These are phyloP conservation scores for Polia nebulosa DNA, from an alignment of 2,888 invertebrate genomes.

Conservation along the genomic window DNA sequence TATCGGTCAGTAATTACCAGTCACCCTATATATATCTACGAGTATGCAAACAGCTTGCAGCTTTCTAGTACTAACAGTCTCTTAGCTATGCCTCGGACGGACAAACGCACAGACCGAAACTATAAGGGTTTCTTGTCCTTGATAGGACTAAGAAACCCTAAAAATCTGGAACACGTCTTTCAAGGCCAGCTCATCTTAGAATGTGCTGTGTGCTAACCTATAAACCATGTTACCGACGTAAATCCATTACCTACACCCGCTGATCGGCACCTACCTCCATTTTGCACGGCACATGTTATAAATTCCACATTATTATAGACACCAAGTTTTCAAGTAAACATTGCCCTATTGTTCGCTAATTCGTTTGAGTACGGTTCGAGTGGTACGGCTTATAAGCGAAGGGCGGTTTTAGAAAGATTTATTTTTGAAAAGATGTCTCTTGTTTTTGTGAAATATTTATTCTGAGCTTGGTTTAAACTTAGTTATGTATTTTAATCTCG, in stretches of 20 bases:
- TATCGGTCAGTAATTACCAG: too few species aligned
- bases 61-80: too few species aligned
- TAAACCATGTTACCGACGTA: conserved; percentile 13
- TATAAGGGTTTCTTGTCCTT: too few species aligned
- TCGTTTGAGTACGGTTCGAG: conserved; percentile 66
- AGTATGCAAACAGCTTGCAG: too few species aligned
- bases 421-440: too few species aligned
- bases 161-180: background rate
- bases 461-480: too few species aligned
- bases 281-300: conserved; percentile 66
- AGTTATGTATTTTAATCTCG: too few species aligned
- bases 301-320: conserved; percentile 79
- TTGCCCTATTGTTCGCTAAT: conserved; percentile 83
- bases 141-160: too few species aligned
- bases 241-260: conserved; percentile 21
- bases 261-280: conserved; percentile 19
- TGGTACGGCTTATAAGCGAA: conserved; percentile 49
- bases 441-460: too few species aligned
- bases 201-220: background rate
- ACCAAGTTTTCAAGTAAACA: conserved; percentile 80
- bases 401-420: background rate
- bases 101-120: too few species aligned
- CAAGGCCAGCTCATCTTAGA: background rate
- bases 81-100: too few species aligned
- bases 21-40: too few species aligned